Evolutionary conservation across 2,888 invertebrate species (phyloP).

Genomic region (Andrena fulva): DNA sequence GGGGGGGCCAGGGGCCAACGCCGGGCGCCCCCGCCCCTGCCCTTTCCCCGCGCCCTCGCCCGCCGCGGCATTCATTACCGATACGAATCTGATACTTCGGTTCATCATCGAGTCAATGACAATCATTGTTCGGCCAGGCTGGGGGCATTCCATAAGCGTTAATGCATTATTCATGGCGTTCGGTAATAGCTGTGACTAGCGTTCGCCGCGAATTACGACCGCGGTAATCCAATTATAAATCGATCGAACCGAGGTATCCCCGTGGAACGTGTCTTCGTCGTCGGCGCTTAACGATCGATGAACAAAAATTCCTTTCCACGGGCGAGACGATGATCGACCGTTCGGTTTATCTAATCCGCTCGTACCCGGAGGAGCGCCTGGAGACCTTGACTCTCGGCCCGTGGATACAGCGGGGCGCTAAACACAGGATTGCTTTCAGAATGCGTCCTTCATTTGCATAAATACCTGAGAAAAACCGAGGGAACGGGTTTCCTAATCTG

Average conservation of each 20-base stretch:
- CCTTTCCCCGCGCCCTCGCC: not conserved
- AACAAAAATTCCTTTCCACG: not conserved
- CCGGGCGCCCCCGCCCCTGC: not conserved
- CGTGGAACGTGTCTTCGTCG: not conserved
- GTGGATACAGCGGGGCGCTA: slow-evolving; percentile 33
- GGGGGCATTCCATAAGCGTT: slow-evolving; percentile 55
- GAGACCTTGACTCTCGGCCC: slow-evolving; percentile 36
- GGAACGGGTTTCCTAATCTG: slow-evolving; percentile 61
- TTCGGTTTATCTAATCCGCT: slow-evolving; percentile 46
- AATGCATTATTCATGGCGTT: slow-evolving; percentile 63
- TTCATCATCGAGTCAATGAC: slow-evolving; percentile 61
- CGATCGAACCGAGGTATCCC: slow-evolving; percentile 41
- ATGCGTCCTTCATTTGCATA: slow-evolving; percentile 58
- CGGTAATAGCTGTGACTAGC: slow-evolving; percentile 59
- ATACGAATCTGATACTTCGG: slow-evolving; percentile 64
- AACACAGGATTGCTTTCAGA: slow-evolving; percentile 64
- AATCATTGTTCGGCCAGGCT: slow-evolving; percentile 47
- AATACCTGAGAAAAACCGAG: slow-evolving; percentile 52
- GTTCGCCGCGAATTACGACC: slow-evolving; percentile 58
- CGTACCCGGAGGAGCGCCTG: slow-evolving; percentile 13
- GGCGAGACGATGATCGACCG: not conserved
- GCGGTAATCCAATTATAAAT: slow-evolving; percentile 63
- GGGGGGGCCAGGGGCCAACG: not conserved
- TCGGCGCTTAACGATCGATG: not conserved
- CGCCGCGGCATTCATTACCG: slow-evolving; percentile 56